These are phyloP conservation scores for Erythrocercus mccallii DNA, from an alignment of 2,113 vertebrate genomes.

Conservation along the genomic window DNA sequence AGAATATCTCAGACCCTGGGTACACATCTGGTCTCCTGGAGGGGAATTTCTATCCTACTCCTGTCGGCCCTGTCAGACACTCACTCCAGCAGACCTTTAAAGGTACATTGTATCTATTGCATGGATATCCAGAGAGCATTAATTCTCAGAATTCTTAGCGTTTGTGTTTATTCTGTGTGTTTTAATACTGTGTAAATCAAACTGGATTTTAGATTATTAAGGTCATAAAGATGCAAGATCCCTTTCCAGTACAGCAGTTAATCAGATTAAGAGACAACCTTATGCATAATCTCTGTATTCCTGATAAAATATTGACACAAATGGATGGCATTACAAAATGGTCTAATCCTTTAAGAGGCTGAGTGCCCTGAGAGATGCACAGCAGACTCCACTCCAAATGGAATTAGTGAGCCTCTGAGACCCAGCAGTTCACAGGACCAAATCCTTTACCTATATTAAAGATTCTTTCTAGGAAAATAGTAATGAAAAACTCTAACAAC, in stretches of 20 bases:
- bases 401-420: neutral
- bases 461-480: neutral
- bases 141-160: neutral
- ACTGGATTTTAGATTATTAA: neutral
- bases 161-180: neutral
- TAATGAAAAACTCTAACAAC: neutral
- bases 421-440: neutral
- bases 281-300: slow-evolving; percentile 5
- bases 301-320: neutral
- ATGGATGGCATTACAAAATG: neutral
- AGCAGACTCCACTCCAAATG: neutral
- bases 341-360: neutral
- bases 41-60: neutral
- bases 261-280: neutral
- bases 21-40: neutral
- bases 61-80: neutral
- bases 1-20: neutral
- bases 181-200: neutral
- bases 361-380: neutral
- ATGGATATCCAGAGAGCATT: neutral
- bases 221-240: neutral
- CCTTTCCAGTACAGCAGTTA: neutral
- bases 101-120: neutral
- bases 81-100: neutral
- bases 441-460: neutral